Base-by-base conservation (phyloP, 2,113 vertebrate species). In the Bufo gargarizans region DNA sequence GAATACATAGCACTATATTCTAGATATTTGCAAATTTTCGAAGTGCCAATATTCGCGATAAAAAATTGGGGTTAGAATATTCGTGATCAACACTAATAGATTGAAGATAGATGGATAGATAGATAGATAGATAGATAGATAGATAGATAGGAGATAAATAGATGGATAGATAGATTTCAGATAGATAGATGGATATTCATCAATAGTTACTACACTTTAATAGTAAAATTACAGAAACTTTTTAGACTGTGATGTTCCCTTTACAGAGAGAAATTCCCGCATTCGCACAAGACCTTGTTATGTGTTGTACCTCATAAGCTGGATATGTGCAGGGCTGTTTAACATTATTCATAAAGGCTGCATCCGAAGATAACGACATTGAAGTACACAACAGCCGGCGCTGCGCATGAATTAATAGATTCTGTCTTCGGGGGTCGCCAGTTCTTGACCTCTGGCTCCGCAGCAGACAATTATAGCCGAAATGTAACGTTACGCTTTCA, bases 401-500 rank as follows among this genome's bases (percentile, higher is more conserved):
- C 56, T 10, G 71, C 45, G 80, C 69, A 88, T 84, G 71, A 83
- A 83, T 88, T 88, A 88, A 88, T 88, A 77, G 80, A 55, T 77
- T 88, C 82, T 88, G 81, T 88, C 74, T 84, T 88, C 19, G 43
- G 43, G 67, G 56, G 87, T 77, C 47, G 56, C 9, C 43, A 61
- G 87, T 69, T 67, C 47, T 47, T 58, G 87, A 88, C 87, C 87
- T 84, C 22, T 63, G 79, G 59, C 22, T 84, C 72, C 82, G 69
- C 82, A 56, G 71, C 59, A 84, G 82, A 88, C 81, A 88, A 88
- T 88, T 88, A 88, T 84, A 88, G 72, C 47, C 11, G 74, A 22
- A 65, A 84, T 84, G 65, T 84, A 77, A 69, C 72, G 10, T 88
- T 84, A 88, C 89, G 89, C 67, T 89, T 87, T 89, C 90, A 91